Conservation (phyloP, 2,113 vertebrate genomes). For the Triplophysa rosa region DNA sequence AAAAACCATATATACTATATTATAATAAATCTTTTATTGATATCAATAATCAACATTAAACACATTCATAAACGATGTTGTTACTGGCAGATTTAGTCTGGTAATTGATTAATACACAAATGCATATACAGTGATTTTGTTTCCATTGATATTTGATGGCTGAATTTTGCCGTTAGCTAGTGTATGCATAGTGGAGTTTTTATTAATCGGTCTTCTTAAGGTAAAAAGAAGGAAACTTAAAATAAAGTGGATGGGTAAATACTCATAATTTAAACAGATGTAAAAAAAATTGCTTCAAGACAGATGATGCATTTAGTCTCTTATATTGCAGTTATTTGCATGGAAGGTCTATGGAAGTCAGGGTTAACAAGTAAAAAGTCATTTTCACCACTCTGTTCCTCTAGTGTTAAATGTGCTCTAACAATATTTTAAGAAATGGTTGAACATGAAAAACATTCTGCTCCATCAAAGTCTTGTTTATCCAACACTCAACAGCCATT, state of each 20-base stretch:
- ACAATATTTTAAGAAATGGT: not conserved
- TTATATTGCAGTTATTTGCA: not conserved
- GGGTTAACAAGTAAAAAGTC: not conserved
- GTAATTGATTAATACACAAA: not conserved
- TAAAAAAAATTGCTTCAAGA: not conserved
- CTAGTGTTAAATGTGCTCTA: not conserved
- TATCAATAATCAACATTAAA: conserved; percentile 48
- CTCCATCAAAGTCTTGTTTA: conserved; percentile 1
- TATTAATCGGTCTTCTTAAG: too few relatives aligned
- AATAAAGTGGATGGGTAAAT: not conserved
- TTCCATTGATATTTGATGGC: not conserved
- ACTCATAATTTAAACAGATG: too few relatives aligned
- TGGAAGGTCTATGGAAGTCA: not conserved
- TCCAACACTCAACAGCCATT: conserved; percentile 22
- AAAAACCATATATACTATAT: conserved; percentile 19
- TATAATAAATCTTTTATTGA: conserved; percentile 65
- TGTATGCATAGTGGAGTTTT: too few relatives aligned
- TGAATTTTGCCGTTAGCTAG: not conserved
- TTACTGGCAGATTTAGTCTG: conserved; percentile 41
- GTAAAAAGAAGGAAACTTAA: not conserved
- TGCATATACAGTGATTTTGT: not conserved
- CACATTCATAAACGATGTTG: conserved; percentile 52
- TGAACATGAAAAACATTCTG: conserved; percentile 1
- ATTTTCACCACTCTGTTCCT: not conserved
- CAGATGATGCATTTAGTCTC: not conserved